Evolutionary conservation across 2,797 vertebrate genomes (phyloP).

Genomic region (Vipera latastei): DNA sequence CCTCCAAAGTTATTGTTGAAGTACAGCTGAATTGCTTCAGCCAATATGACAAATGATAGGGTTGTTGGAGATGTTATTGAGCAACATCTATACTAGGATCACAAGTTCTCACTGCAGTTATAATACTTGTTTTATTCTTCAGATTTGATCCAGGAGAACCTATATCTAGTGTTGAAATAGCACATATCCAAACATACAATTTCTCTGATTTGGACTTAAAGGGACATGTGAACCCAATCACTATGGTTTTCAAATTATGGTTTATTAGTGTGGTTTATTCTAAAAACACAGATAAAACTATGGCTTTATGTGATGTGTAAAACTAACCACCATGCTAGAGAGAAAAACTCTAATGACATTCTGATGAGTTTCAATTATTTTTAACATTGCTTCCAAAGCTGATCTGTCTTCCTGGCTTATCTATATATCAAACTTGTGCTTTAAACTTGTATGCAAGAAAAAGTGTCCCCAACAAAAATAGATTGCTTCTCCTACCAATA

Average conservation of each 20-base stretch:
- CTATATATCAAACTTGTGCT: neutral
- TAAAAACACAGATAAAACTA: neutral
- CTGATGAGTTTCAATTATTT: neutral
- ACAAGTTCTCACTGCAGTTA: neutral
- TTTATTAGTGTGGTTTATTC: neutral
- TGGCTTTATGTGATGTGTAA: neutral
- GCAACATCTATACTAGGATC: neutral
- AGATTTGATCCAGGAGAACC: neutral
- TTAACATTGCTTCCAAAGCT: neutral
- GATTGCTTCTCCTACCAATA: neutral
- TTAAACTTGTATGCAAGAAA: neutral
- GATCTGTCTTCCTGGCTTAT: neutral
- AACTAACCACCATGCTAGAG: neutral
- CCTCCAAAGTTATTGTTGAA: neutral
- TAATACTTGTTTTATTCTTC: neutral
- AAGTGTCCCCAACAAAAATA: neutral
- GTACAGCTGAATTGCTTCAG: neutral
- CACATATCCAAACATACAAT: neutral
- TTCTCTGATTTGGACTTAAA: neutral
- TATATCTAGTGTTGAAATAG: neutral
- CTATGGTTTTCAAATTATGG: neutral
- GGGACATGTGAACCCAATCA: neutral
- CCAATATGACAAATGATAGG: neutral
- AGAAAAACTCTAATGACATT: neutral
- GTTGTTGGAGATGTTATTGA: neutral